Conservation (phyloP, 2,113 vertebrate genomes). For the Chaetodon trifascialis region DNA sequence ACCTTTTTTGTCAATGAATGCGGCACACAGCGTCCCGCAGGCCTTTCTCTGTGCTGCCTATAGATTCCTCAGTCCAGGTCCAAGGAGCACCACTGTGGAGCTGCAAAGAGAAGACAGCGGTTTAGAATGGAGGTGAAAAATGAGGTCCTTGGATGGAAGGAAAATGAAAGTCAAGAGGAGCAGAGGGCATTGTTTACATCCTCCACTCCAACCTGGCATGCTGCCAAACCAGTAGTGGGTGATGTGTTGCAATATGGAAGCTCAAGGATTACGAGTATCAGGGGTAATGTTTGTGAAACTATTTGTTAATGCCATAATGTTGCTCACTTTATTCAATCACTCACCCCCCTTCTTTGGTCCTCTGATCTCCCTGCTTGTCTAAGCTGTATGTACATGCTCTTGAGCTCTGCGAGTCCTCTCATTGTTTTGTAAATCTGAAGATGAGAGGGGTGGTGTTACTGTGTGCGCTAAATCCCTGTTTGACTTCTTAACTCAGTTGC, state of each 20-base stretch:
- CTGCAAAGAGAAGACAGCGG: constrained; percentile 62
- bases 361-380: constrained; percentile 54
- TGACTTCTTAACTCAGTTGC: constrained; percentile 78
- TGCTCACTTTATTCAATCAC: constrained; percentile 41
- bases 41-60: constrained; percentile 72
- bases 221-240: constrained; percentile 53
- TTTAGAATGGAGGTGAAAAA: constrained; percentile 77
- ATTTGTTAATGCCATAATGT: constrained; percentile 52
- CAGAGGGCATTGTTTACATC: constrained; percentile 62
- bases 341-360: constrained; percentile 44
- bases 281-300: constrained; percentile 57
- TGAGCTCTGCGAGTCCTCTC: constrained; percentile 34
- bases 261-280: constrained; percentile 56
- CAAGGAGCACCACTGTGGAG: constrained; percentile 55
- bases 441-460: constrained; percentile 56
- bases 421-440: constrained; percentile 78
- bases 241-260: constrained; percentile 53
- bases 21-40: constrained; percentile 68
- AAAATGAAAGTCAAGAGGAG: constrained; percentile 57
- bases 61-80: constrained; percentile 63
- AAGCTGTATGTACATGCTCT: constrained; percentile 44
- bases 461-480: constrained; percentile 67
- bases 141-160: constrained; percentile 57
- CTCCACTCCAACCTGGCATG: constrained; percentile 37
- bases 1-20: constrained; percentile 75